Conservation (phyloP, 2,797 vertebrate species). For the Micrastur ruficollis region DNA sequence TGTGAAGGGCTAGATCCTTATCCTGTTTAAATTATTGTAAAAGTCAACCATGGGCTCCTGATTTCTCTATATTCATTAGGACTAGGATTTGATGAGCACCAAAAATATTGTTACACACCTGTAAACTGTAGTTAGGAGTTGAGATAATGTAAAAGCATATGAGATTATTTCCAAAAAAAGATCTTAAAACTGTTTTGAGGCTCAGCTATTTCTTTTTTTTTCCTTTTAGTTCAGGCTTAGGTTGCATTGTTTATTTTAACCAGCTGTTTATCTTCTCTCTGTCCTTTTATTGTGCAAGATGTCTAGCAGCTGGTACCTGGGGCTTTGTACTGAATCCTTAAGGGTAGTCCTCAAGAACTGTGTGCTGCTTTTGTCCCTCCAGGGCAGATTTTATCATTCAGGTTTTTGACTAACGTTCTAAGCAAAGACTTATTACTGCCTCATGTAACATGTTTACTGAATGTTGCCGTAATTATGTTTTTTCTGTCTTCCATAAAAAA, state of each 20-base stretch:
- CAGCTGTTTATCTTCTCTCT: background rate
- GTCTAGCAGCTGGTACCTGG: background rate
- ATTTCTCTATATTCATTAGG: background rate
- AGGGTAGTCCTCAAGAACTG: background rate
- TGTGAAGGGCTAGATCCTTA: background rate
- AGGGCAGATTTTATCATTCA: background rate
- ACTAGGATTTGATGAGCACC: background rate
- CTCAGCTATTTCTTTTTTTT: background rate
- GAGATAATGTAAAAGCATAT: background rate
- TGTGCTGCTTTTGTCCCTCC: background rate
- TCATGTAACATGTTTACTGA: background rate
- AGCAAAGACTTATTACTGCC: background rate
- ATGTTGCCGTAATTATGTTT: background rate
- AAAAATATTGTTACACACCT: background rate
- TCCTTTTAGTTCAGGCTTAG: background rate
- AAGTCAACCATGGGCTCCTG: background rate
- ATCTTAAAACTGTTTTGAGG: background rate
- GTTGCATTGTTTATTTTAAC: background rate
- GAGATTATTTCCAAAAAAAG: background rate
- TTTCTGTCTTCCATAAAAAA: slow-evolving; percentile 16
- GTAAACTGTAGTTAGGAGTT: background rate
- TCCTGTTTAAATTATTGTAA: background rate
- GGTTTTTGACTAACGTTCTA: background rate
- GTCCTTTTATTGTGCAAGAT: background rate
- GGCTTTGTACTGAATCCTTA: background rate